Evolutionary conservation across 2,888 invertebrate species (phyloP).

Genomic region (Itoplectis maculator): DNA sequence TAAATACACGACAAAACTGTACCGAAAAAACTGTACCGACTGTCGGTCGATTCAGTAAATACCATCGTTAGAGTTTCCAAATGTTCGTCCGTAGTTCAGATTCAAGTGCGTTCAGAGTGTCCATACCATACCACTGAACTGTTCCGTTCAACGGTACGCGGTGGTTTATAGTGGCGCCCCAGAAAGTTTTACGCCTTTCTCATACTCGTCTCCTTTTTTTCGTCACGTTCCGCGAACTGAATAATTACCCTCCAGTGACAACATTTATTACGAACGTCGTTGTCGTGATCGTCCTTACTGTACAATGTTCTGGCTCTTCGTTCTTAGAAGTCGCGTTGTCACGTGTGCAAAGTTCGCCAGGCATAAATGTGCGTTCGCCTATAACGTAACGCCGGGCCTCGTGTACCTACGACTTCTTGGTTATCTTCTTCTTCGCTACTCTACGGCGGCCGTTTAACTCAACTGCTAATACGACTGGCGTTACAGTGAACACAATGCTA

Average conservation of each 20-base stretch:
- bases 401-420: slow-evolving; percentile 26
- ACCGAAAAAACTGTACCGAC: too few species aligned
- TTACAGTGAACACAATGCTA: neutral
- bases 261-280: slow-evolving; percentile 74
- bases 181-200: slow-evolving; percentile 43
- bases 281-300: slow-evolving; percentile 67
- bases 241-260: slow-evolving; percentile 64
- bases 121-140: neutral
- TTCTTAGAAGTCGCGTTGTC: slow-evolving; percentile 53
- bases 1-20: neutral
- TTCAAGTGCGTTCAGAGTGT: neutral
- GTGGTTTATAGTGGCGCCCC: slow-evolving; percentile 34
- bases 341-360: slow-evolving; percentile 62
- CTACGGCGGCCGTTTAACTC: slow-evolving; percentile 10
- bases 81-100: too few species aligned
- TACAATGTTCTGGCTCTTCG: slow-evolving; percentile 28
- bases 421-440: slow-evolving; percentile 18
- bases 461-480: slow-evolving; percentile 5
- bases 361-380: slow-evolving; percentile 52
- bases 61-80: too few species aligned
- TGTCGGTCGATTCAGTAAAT: too few species aligned
- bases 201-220: slow-evolving; percentile 59
- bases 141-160: slow-evolving; percentile 10
- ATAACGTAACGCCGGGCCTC: slow-evolving; percentile 48
- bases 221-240: slow-evolving; percentile 56